phyloP scores from a whole-genome alignment of 2,113 vertebrate genomes.

The Phyllostomus hastatus region DNA sequence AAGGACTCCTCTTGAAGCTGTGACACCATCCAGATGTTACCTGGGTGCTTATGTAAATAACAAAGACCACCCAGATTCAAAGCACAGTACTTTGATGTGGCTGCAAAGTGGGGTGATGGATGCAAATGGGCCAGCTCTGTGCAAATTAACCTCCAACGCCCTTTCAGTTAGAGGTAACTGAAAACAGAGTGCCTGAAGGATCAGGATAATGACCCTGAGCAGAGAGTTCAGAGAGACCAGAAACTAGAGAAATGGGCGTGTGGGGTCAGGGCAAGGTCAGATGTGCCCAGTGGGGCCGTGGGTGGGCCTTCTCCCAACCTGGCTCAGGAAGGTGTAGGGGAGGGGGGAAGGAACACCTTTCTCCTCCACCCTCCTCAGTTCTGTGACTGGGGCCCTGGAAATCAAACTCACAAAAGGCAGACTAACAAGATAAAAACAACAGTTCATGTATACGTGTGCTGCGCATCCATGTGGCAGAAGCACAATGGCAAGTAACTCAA shows the following conservation, averaged over 20 bases:
- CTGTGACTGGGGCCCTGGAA: not conserved
- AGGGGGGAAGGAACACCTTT: not conserved
- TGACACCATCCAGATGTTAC: not conserved
- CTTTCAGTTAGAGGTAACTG: not conserved
- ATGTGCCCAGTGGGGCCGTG: fast-evolving
- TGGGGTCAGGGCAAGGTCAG: not conserved
- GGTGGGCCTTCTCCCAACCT: not conserved
- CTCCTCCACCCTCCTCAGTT: not conserved
- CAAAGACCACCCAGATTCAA: not conserved
- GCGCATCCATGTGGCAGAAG: not conserved
- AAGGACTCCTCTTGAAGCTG: not conserved
- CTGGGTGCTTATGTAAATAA: not conserved
- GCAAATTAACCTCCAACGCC: not conserved
- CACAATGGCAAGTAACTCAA: not conserved
- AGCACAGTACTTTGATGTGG: not conserved
- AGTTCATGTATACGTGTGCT: fast-evolving
- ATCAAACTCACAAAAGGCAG: not conserved
- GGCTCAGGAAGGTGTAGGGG: not conserved
- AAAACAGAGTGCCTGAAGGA: not conserved
- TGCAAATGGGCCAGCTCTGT: not conserved
- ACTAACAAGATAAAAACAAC: not conserved
- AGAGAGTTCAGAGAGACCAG: not conserved
- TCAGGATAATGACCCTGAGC: not conserved
- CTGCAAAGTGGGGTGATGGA: not conserved
- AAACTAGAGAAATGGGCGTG: not conserved